These are phyloP conservation scores for Cliona cf. orientalis DNA, from an alignment of 37 sponge, comb jelly and placozoan genomes.

Conservation along the genomic window DNA sequence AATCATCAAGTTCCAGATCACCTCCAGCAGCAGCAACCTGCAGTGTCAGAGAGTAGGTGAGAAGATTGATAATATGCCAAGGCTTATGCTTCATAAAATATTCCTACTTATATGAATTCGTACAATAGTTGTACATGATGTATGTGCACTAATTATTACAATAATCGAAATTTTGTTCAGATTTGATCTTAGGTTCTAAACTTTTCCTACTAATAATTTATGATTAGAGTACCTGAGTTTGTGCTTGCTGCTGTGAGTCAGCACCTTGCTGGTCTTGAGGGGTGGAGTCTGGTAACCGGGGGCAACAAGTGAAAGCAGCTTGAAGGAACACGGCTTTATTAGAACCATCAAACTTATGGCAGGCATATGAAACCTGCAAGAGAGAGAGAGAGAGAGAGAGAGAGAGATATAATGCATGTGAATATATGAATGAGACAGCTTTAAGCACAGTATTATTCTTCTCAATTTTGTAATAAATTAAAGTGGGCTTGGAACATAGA, in stretches of 20 bases:
- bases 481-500: too few species aligned
- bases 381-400: neutral
- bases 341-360: neutral
- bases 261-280: neutral
- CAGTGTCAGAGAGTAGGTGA: too few species aligned
- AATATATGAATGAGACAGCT: neutral
- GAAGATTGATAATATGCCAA: neutral
- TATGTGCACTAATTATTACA: neutral
- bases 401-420: neutral
- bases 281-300: neutral
- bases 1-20: too few species aligned
- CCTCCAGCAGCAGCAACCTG: too few species aligned
- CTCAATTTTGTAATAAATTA: too few species aligned
- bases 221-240: too few species aligned
- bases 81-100: neutral
- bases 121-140: neutral
- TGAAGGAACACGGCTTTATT: neutral
- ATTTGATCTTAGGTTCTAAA: too few species aligned
- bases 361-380: constrained; percentile 1
- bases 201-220: too few species aligned
- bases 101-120: neutral
- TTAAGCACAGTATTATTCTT: too few species aligned
- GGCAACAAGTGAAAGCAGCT: constrained; percentile 25
- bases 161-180: neutral
- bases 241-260: too few species aligned